Conservation (phyloP, 2,797 vertebrate species). For the Octomys mimax region DNA sequence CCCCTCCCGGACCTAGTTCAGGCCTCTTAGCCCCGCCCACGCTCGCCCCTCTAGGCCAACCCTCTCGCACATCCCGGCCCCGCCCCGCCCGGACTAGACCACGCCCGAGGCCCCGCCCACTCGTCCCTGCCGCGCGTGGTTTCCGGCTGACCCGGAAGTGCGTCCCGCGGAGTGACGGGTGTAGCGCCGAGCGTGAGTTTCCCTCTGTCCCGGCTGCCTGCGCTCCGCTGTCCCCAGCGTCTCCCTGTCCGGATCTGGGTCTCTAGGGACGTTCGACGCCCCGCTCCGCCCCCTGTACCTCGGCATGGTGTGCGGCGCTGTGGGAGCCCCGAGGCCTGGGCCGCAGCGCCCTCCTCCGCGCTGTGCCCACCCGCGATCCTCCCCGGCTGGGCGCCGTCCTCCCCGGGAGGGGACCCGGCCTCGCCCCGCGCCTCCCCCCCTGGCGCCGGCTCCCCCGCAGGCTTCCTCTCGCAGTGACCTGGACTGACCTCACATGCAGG, state of each 20-base stretch:
- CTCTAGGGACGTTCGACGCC: neutral
- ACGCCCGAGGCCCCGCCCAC: neutral
- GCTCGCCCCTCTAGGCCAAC: too few species aligned
- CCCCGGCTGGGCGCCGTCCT: neutral
- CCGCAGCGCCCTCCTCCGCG: neutral
- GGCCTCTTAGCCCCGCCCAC: neutral
- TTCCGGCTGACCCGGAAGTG: neutral
- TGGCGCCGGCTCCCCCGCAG: neutral
- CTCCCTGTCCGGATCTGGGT: too few species aligned
- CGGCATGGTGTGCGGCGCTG: neutral
- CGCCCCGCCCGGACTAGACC: neutral
- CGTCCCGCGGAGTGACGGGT: neutral
- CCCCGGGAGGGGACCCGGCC: neutral
- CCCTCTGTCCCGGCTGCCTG: neutral
- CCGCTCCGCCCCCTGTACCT: accelerated
- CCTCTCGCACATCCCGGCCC: neutral
- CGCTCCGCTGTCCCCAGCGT: neutral
- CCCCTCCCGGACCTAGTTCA: too few species aligned
- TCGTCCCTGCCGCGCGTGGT: neutral
- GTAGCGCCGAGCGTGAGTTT: neutral
- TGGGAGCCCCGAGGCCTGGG: neutral
- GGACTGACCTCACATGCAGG: neutral
- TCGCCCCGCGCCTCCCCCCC: accelerated
- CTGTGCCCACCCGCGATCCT: too few species aligned
- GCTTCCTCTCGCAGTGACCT: neutral